phyloP scores from a whole-genome alignment of 2,888 invertebrate genomes.

The Oscheius sp. region DNA sequence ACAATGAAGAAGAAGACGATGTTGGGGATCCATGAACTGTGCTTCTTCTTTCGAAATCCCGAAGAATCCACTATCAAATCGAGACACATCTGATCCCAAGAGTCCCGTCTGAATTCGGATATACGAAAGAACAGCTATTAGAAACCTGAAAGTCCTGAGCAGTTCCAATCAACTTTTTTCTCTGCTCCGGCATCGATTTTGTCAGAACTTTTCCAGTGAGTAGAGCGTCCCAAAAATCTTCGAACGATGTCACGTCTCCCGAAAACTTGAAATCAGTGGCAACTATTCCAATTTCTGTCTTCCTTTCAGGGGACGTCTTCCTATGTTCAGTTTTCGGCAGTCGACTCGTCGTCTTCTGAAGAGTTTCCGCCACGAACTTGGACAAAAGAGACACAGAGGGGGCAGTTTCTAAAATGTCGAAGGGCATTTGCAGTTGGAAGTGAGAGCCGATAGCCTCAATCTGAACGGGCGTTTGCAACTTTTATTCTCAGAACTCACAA shows the following conservation, averaged over 20 bases:
- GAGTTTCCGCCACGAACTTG: slow-evolving; percentile 42
- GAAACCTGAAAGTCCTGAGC: slow-evolving; percentile 14
- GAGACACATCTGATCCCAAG: slow-evolving; percentile 46
- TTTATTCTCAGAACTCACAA: slow-evolving; percentile 13
- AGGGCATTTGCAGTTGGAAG: slow-evolving; percentile 49
- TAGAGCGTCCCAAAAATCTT: slow-evolving; percentile 51
- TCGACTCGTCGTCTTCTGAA: slow-evolving; percentile 19
- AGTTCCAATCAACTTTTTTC: slow-evolving; percentile 46
- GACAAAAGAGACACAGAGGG: slow-evolving; percentile 42
- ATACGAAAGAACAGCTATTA: background rate
- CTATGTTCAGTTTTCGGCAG: slow-evolving; percentile 1
- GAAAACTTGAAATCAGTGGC: slow-evolving; percentile 25
- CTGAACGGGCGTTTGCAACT: background rate
- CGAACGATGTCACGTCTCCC: slow-evolving; percentile 35
- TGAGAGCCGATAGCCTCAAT: slow-evolving; percentile 51
- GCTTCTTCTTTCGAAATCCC: slow-evolving; percentile 64
- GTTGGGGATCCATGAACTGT: slow-evolving; percentile 87
- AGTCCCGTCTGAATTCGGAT: slow-evolving; percentile 43
- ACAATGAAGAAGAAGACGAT: slow-evolving; percentile 85
- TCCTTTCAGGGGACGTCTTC: slow-evolving; percentile 3
- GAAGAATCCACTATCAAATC: slow-evolving; percentile 56
- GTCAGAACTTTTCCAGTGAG: slow-evolving; percentile 46
- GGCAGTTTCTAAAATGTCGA: slow-evolving; percentile 48
- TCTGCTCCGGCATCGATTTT: slow-evolving; percentile 35
- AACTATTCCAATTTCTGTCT: slow-evolving; percentile 17